Evolutionary conservation across 1,140 invertebrate genomes (phyloP).

Genomic region (Homalodisca vitripennis): DNA sequence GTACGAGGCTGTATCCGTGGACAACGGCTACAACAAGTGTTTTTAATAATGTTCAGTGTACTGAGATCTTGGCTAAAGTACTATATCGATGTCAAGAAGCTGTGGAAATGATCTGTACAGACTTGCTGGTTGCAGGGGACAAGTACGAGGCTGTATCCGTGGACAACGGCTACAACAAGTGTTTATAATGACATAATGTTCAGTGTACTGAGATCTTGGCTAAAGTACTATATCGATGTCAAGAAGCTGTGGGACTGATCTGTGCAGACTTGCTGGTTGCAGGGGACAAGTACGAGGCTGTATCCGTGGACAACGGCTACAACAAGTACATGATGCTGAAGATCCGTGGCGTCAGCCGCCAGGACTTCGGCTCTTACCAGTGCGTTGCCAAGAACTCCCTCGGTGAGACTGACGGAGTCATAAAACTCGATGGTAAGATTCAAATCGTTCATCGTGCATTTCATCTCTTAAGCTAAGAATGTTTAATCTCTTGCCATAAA

Average conservation of each 20-base stretch:
- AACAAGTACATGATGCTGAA: conserved; percentile 87
- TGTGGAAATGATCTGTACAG: conserved; percentile 30
- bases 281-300: conserved; percentile 85
- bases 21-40: conserved; percentile 81
- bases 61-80: too few relatives aligned
- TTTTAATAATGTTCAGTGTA: too few relatives aligned
- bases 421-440: conserved; percentile 84
- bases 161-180: conserved; percentile 81
- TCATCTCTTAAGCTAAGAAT: not conserved
- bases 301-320: conserved; percentile 75
- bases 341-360: conserved; percentile 71
- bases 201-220: conserved; percentile 78
- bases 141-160: conserved; percentile 80
- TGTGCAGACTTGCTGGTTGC: conserved; percentile 47
- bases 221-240: too few relatives aligned
- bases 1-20: conserved; percentile 75
- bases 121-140: conserved; percentile 61
- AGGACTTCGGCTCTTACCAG: conserved; percentile 84
- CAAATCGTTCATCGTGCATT: not conserved
- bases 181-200: conserved; percentile 90
- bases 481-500: too few relatives aligned
- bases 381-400: conserved; percentile 94
- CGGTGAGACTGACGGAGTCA: conserved; percentile 88
- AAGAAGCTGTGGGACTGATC: conserved; percentile 2
- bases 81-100: too few relatives aligned